Conservation (phyloP, 2,888 invertebrate species). For the Ditylenchus weischeri region DNA sequence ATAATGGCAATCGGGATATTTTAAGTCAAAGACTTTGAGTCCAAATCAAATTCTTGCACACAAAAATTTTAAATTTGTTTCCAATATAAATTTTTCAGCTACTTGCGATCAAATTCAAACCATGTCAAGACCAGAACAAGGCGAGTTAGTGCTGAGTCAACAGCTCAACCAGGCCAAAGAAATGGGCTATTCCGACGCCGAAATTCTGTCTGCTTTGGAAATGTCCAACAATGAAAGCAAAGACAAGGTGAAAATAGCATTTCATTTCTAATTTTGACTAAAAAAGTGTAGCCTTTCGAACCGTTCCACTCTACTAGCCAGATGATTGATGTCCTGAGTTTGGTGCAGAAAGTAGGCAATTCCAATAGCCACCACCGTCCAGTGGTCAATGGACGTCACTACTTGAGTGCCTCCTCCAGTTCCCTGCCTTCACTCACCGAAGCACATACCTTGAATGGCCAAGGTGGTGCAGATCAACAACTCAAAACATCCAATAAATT, state of each 20-base stretch:
- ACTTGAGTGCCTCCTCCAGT: constrained; percentile 5
- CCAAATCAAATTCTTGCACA: no score
- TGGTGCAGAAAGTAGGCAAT: constrained; percentile 26
- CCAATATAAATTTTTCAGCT: no score
- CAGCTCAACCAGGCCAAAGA: constrained; percentile 31
- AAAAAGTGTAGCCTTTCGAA: constrained; percentile 27
- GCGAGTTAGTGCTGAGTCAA: constrained; percentile 15
- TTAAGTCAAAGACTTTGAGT: no score
- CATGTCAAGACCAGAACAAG: no score
- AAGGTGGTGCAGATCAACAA: neutral
- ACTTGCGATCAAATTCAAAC: no score
- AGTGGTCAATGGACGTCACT: neutral
- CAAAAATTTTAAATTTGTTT: no score
- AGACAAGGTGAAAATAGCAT: constrained; percentile 20
- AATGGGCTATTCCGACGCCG: constrained; percentile 31
- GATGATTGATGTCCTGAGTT: constrained; percentile 30
- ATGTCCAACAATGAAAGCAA: constrained; percentile 30
- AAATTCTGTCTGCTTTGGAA: constrained; percentile 30
- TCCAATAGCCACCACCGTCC: neutral
- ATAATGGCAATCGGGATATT: no score
- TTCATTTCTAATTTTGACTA: constrained; percentile 14
- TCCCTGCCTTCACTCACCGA: neutral
- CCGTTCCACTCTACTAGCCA: constrained; percentile 31
- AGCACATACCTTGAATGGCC: neutral
- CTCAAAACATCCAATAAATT: neutral